These are phyloP conservation scores for Porites evermanni DNA, from an alignment of 92 coral and sea anemone genomes.

Conservation along the genomic window DNA sequence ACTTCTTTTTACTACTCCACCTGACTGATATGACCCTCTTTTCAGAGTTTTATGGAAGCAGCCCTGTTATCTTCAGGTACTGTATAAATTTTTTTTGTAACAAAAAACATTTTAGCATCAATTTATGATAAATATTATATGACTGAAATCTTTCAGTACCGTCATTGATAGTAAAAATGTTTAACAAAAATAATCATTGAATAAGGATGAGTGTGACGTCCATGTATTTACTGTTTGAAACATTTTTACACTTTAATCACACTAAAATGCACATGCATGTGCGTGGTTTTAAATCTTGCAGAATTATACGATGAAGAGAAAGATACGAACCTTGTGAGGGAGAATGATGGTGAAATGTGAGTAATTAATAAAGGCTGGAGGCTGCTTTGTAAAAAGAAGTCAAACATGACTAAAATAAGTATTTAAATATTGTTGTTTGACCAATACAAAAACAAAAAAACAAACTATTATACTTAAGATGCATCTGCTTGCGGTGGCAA, in stretches of 20 bases:
- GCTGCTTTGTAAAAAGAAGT: too few relatives aligned
- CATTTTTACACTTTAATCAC: background rate
- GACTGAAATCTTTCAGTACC: too few relatives aligned
- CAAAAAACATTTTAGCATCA: too few relatives aligned
- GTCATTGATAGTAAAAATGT: too few relatives aligned
- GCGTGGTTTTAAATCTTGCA: constrained; percentile 15
- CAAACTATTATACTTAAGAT: too few relatives aligned
- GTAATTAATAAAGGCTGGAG: background rate
- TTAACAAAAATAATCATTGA: too few relatives aligned
- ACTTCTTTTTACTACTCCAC: background rate
- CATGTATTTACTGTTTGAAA: background rate
- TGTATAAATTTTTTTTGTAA: background rate
- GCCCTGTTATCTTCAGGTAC: constrained; percentile 83
- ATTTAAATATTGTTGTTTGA: too few relatives aligned
- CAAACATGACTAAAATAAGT: too few relatives aligned
- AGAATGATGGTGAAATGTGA: constrained; percentile 86
- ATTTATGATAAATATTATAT: too few relatives aligned
- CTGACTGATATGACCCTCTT: background rate
- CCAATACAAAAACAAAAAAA: too few relatives aligned
- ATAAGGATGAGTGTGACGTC: too few relatives aligned
- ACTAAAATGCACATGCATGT: background rate
- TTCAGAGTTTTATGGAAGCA: constrained; percentile 78
- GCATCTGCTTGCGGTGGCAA: too few relatives aligned
- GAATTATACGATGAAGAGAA: constrained; percentile 86
- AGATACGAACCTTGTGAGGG: constrained; percentile 84